Evolutionary conservation across 2,113 vertebrate species (phyloP).

Genomic region (Puntigrus tetrazona): DNA sequence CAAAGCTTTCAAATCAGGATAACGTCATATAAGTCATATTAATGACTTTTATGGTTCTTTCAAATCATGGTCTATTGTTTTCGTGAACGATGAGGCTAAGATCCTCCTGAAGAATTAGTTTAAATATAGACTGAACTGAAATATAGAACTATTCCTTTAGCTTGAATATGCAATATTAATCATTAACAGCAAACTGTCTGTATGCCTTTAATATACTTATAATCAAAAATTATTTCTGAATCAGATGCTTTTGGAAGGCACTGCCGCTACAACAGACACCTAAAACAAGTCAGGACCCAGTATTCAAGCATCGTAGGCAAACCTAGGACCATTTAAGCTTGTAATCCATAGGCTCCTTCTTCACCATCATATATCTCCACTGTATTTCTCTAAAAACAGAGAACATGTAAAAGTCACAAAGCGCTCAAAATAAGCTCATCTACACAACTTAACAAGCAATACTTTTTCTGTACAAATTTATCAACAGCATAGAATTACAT

Average conservation of each 20-base stretch:
- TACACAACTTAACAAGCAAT: constrained; percentile 15
- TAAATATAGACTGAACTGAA: not conserved
- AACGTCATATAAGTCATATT: not conserved
- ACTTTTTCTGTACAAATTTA: constrained; percentile 16
- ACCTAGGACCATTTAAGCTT: not conserved
- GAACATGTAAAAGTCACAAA: constrained; percentile 32
- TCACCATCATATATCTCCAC: constrained; percentile 10
- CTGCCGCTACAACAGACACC: not conserved
- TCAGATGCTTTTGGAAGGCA: constrained; percentile 4
- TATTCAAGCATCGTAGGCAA: constrained; percentile 38
- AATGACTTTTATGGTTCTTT: not conserved
- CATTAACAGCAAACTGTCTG: not conserved
- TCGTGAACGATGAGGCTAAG: not conserved
- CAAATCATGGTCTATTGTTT: not conserved
- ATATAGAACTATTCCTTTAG: not conserved
- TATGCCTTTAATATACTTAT: too few species aligned
- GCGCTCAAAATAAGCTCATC: constrained; percentile 15
- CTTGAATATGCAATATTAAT: not conserved
- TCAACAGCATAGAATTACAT: constrained; percentile 19
- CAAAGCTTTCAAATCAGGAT: not conserved
- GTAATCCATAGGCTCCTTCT: not conserved
- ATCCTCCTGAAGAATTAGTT: not conserved
- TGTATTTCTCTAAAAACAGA: constrained; percentile 35
- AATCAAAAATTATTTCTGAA: too few species aligned
- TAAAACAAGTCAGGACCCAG: not conserved